A percentile compares a stretch with the other conserved stretches of the same genome.
These are phyloP conservation scores for Idaea biselata DNA, from an alignment of 2,888 invertebrate genomes.

Conservation along the genomic window DNA sequence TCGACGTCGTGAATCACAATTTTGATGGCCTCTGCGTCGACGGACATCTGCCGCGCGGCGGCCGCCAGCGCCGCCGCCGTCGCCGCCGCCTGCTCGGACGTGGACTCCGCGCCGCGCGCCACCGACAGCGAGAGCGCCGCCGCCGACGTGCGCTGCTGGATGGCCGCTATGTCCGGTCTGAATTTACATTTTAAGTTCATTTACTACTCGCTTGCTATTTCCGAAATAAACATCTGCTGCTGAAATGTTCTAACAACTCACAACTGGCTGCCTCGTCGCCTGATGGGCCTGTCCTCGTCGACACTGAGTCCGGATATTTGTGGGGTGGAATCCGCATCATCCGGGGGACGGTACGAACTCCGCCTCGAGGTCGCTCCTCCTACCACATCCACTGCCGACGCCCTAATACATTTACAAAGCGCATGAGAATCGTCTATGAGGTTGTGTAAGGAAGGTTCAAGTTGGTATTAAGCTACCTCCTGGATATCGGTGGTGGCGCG, in stretches of 20 bases:
- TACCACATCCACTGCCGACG: slow-evolving; percentile 92
- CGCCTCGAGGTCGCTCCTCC: slow-evolving; percentile 83
- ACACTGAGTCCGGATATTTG: slow-evolving; percentile 81
- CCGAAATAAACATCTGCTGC: neutral
- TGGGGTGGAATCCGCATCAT: slow-evolving; percentile 80
- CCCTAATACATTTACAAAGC: slow-evolving; percentile 58
- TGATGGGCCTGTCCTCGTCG: slow-evolving; percentile 87
- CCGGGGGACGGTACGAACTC: slow-evolving; percentile 82
- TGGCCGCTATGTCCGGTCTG: slow-evolving; percentile 88
- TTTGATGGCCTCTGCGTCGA: slow-evolving; percentile 94
- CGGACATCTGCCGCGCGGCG: slow-evolving; percentile 89
- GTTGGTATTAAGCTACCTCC: slow-evolving; percentile 68
- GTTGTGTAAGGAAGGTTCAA: neutral
- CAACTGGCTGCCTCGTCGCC: slow-evolving; percentile 91
- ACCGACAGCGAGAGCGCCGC: slow-evolving; percentile 67
- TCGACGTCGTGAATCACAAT: slow-evolving; percentile 97
- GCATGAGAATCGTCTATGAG: neutral
- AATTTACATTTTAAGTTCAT: slow-evolving; percentile 7
- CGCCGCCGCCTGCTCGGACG: slow-evolving; percentile 60
- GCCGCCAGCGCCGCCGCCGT: slow-evolving; percentile 81
- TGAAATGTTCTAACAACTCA: slow-evolving; percentile 72
- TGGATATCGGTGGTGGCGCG: slow-evolving; percentile 87
- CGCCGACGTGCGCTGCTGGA: slow-evolving; percentile 82
- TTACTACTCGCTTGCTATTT: slow-evolving; percentile 3
- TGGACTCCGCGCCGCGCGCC: slow-evolving; percentile 57